Conservation (phyloP, 2,797 vertebrate genomes). For the Danio kyathit region DNA sequence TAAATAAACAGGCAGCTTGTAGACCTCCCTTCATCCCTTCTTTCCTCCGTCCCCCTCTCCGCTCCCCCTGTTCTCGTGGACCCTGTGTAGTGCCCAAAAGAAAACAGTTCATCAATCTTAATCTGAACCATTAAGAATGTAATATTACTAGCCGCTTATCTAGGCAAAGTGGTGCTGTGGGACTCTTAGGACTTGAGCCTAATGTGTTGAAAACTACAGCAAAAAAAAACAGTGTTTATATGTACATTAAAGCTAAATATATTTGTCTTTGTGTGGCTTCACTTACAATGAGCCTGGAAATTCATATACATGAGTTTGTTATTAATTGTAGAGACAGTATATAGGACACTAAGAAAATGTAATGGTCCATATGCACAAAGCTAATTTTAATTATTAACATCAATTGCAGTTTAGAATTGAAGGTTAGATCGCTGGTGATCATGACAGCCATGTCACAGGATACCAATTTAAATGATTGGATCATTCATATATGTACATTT, state of each 20-base stretch:
- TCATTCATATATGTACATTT: neutral
- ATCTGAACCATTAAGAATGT: constrained; percentile 74
- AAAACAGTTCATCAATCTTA: constrained; percentile 85
- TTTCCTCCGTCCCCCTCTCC: constrained; percentile 36
- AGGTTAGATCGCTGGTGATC: no score
- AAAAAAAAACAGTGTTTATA: constrained; percentile 7
- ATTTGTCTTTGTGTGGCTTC: constrained; percentile 4
- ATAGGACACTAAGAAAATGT: neutral
- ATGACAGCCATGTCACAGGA: neutral
- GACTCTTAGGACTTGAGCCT: constrained; percentile 51
- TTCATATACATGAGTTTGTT: neutral
- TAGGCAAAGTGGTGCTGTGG: constrained; percentile 61
- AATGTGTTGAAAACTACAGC: constrained; percentile 55
- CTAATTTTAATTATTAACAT: neutral
- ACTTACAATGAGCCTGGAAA: neutral
- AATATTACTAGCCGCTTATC: constrained; percentile 68
- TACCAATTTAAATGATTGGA: neutral
- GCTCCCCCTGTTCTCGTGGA: constrained; percentile 55
- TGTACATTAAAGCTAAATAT: constrained; percentile 15
- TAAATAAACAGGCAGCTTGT: constrained; percentile 82
- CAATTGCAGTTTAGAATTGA: neutral
- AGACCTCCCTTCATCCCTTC: constrained; percentile 66
- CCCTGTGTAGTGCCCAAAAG: constrained; percentile 79
- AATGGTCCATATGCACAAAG: neutral
- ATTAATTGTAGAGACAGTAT: neutral